Percentiles rank a stretch among this genome's conserved stretches.
phyloP scores from a whole-genome alignment of 2,888 invertebrate genomes.

The Hemaris fuciformis region DNA sequence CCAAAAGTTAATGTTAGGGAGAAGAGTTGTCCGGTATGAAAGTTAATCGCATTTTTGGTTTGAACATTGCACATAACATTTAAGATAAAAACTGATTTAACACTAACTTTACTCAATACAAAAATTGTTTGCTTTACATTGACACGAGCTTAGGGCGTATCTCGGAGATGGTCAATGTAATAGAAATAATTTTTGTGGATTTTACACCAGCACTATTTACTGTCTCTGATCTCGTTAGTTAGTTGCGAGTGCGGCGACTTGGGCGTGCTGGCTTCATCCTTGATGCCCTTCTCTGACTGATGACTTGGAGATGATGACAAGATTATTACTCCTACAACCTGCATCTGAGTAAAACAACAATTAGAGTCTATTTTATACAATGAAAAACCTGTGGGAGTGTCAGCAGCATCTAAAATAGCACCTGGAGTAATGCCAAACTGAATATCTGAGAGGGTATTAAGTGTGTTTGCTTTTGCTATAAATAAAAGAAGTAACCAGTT shows the following conservation, averaged over 20 bases:
- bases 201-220: constrained; percentile 24
- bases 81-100: constrained; percentile 62
- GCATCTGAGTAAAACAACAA: constrained; percentile 39
- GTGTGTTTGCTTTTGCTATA: constrained; percentile 18
- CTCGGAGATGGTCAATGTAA: constrained; percentile 56
- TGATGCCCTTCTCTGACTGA: constrained; percentile 41
- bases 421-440: constrained; percentile 44
- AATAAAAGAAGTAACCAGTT: not conserved
- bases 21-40: constrained; percentile 66
- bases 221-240: constrained; percentile 45
- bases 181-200: constrained; percentile 60
- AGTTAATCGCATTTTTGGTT: constrained; percentile 80
- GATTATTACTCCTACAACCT: constrained; percentile 46
- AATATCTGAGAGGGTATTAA: not conserved
- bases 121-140: constrained; percentile 67
- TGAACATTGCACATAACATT: constrained; percentile 78
- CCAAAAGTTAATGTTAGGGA: constrained; percentile 68
- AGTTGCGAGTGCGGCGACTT: constrained; percentile 40
- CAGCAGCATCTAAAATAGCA: constrained; percentile 41
- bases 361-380: not conserved
- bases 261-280: constrained; percentile 37
- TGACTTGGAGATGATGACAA: constrained; percentile 40
- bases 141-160: constrained; percentile 64
- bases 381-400: not conserved
- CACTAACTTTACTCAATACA: constrained; percentile 54